A percentile compares a stretch with the other conserved stretches of the same genome.
These are phyloP conservation scores for Theocolax elegans DNA, from an alignment of 1,140 invertebrate genomes.

Conservation along the genomic window DNA sequence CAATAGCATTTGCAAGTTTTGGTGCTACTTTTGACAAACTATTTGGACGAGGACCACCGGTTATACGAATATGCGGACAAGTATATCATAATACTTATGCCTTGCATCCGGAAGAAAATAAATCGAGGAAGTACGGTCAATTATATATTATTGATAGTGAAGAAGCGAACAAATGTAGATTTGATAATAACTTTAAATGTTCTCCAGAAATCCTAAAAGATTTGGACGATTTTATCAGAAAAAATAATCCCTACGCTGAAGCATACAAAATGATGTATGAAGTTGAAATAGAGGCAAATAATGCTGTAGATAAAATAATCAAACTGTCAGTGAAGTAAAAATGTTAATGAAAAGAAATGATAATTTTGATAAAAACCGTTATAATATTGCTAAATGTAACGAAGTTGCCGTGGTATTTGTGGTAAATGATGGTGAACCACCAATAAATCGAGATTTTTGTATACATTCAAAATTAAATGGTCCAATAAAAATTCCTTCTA, in stretches of 20 bases:
- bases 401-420: not conserved
- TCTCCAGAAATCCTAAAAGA: not conserved
- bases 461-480: not conserved
- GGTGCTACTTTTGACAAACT: not conserved
- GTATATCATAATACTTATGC: too few species aligned
- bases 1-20: not conserved
- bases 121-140: not conserved
- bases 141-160: constrained; percentile 2
- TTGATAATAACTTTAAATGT: not conserved
- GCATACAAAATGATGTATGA: too few species aligned
- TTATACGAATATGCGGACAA: too few species aligned
- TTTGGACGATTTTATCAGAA: not conserved
- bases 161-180: not conserved
- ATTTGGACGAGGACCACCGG: too few species aligned
- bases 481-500: not conserved
- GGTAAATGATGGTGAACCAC: not conserved
- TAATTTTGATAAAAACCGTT: not conserved
- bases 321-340: not conserved
- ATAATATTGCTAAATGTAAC: not conserved
- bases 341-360: not conserved
- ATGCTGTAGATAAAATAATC: not conserved
- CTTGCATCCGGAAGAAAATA: not conserved
- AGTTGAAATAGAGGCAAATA: too few species aligned
- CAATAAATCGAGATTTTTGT: not conserved
- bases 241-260: too few species aligned